Base-by-base conservation (phyloP, 2,888 invertebrate genomes). In the Nudaria mundana region DNA sequence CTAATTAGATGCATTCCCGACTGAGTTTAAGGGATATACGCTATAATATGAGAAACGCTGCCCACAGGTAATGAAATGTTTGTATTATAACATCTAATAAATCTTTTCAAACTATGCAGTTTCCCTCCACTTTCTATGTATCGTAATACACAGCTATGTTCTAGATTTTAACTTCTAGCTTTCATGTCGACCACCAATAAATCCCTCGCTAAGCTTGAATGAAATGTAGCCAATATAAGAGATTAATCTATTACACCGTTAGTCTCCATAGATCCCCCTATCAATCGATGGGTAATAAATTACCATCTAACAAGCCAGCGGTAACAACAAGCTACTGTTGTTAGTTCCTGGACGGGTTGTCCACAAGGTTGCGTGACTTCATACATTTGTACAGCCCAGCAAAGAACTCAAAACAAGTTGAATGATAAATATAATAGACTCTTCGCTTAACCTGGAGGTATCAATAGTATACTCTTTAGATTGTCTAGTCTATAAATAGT, bases 311-410 rank as follows among this genome's bases (percentile, higher is more conserved):
- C 44, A 39, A 43, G 37, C 22, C 18, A 28, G 30, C 35, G 34
- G 37, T 33, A 43, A 28, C 44, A 47, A 44, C 42, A 30, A 33
- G 56, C 60, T 63, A 56, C 58, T 52, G 55, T 56, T 53, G 52
- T 52, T 32, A 48, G 49, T 36, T 33, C 36, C 41, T 37, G 38
- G 36, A 29, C 39, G 37, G 56, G 58, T 56, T 48, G 61, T 48
- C 44, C 61, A 46, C 50, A 54, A 46, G 49, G 52, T 84, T 70
- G 86, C 85, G 86, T 86, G 86, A 86, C 83, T 81, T 57, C 56
- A 65, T 71, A 72, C 82, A 83, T 86, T 85, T 80, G 81, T 83
- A 72, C 24, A 69, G 62, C 62, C 57, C 52, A 36, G 36, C 63
- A 66, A 67, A 65, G 67, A 71, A 63, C 54, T 55, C 40, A 49